Conservation (phyloP, 1,140 invertebrate species). For the Drosophila parvula region DNA sequence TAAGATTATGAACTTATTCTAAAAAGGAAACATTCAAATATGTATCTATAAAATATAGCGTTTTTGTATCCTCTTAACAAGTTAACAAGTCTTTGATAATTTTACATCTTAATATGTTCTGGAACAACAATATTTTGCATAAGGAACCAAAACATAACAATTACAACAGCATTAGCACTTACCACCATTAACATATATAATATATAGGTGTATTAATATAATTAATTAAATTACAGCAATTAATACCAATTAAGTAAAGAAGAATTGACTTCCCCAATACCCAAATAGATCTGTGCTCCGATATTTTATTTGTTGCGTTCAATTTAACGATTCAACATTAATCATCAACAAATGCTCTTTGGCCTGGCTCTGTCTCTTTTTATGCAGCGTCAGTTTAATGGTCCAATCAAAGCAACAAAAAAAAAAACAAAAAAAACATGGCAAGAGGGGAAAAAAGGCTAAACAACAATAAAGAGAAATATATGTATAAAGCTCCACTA, state of each 20-base stretch:
- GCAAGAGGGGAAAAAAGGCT: neutral
- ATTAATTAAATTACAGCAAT: constrained; percentile 15
- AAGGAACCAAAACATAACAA: no score
- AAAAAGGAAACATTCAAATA: neutral
- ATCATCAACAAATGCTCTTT: constrained; percentile 28
- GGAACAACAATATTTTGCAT: no score
- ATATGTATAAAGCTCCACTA: constrained; percentile 54
- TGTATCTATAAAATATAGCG: neutral
- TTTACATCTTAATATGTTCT: neutral
- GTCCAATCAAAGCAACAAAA: constrained; percentile 38
- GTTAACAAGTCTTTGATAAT: neutral
- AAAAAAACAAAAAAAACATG: constrained; percentile 13
- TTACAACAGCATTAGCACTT: neutral
- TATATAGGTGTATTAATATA: neutral
- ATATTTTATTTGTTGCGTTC: constrained; percentile 17
- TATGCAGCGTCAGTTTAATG: constrained; percentile 76
- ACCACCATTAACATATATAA: no score
- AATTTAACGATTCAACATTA: constrained; percentile 33
- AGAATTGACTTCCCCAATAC: constrained; percentile 8
- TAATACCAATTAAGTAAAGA: constrained; percentile 34
- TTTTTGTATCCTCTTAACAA: neutral
- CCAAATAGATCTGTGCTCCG: constrained; percentile 6
- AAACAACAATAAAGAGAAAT: constrained; percentile 2
- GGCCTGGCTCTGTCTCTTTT: constrained; percentile 15
- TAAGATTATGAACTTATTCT: no score